A percentile compares a stretch with the other conserved stretches of the same genome.
Evolutionary conservation across 2,888 invertebrate species (phyloP).

Genomic region (Agonopterix alstromeriana): DNA sequence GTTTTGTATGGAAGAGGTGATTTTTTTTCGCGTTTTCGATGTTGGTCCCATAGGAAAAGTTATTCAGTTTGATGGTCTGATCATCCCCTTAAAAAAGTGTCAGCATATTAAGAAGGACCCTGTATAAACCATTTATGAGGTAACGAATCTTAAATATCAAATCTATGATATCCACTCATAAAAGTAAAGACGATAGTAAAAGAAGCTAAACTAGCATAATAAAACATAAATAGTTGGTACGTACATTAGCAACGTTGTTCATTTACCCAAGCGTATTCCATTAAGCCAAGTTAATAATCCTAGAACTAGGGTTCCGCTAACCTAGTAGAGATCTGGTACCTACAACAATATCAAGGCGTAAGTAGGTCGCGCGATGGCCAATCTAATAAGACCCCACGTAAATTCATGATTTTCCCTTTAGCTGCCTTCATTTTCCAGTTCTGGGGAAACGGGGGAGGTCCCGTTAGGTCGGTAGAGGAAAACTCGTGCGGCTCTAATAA

Average conservation of each 20-base stretch:
- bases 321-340: slow-evolving; percentile 54
- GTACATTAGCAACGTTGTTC: neutral
- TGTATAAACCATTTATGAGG: too few species aligned
- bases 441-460: slow-evolving; percentile 33
- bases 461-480: slow-evolving; percentile 29
- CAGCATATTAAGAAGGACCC: too few species aligned
- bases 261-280: slow-evolving; percentile 20
- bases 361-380: slow-evolving; percentile 54
- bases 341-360: slow-evolving; percentile 60
- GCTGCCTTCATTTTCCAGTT: slow-evolving; percentile 20
- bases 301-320: slow-evolving; percentile 44
- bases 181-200: too few species aligned
- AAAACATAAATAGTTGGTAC: too few species aligned
- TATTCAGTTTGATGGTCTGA: too few species aligned
- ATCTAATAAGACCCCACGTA: slow-evolving; percentile 32
- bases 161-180: too few species aligned
- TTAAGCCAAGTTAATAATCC: slow-evolving; percentile 46
- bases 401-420: slow-evolving; percentile 33
- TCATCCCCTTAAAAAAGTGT: too few species aligned
- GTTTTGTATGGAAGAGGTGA: too few species aligned
- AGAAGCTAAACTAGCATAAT: too few species aligned
- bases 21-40: too few species aligned
- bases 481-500: slow-evolving; percentile 59
- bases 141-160: too few species aligned
- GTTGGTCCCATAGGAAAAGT: too few species aligned